A percentile compares a stretch with the other conserved stretches of the same genome.
phyloP scores from a whole-genome alignment of 1,140 invertebrate genomes.

The Drosophila biarmipes region DNA sequence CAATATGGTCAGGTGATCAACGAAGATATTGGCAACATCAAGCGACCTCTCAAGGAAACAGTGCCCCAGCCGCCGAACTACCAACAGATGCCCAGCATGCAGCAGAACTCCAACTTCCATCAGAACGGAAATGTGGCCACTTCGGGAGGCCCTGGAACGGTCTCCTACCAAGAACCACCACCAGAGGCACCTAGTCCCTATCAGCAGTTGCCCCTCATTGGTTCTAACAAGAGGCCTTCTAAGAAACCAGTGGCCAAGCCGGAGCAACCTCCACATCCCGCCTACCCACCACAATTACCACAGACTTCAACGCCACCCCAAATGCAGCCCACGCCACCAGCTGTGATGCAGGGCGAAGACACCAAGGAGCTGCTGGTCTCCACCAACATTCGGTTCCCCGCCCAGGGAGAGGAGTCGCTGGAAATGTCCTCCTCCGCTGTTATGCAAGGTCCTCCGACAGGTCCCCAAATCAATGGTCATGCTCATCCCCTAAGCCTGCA shows the following conservation, averaged over 20 bases:
- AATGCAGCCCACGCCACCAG: conserved; percentile 3
- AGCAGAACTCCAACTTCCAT: conserved; percentile 61
- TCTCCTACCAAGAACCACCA: conserved; percentile 52
- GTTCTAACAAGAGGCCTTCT: conserved; percentile 49
- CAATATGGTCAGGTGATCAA: conserved; percentile 83
- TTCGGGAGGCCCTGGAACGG: conserved; percentile 18
- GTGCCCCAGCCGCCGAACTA: conserved; percentile 30
- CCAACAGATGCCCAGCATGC: conserved; percentile 55
- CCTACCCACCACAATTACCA: neutral
- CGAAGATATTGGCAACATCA: conserved; percentile 72
- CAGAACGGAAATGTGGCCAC: conserved; percentile 47
- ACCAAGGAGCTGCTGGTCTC: conserved; percentile 76
- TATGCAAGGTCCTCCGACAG: conserved; percentile 40
- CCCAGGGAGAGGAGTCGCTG: conserved; percentile 61
- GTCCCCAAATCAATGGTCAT: conserved; percentile 74
- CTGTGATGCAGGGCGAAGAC: conserved; percentile 30
- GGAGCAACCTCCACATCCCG: conserved; percentile 1
- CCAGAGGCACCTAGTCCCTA: conserved; percentile 74
- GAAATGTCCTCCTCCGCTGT: conserved; percentile 43
- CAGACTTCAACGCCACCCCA: conserved; percentile 2
- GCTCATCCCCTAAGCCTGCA: conserved; percentile 78
- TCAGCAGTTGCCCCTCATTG: conserved; percentile 73
- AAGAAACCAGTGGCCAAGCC: conserved; percentile 39
- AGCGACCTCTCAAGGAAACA: conserved; percentile 45
- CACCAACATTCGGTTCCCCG: conserved; percentile 81